phyloP scores from a whole-genome alignment of 2,797 vertebrate genomes.

The Anisognathus igniventris region DNA sequence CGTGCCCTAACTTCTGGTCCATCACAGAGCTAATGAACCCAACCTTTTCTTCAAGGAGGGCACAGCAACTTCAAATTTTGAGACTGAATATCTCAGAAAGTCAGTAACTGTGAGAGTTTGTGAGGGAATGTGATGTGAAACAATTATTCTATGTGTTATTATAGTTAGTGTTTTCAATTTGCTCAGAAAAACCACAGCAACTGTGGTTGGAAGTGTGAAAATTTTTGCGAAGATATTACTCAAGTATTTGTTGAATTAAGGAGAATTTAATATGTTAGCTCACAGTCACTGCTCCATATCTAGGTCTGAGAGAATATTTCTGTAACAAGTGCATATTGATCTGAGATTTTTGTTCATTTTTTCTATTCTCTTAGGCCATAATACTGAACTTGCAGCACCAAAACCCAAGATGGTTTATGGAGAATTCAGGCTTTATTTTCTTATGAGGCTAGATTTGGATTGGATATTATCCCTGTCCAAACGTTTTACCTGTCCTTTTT shows the following conservation, averaged over 20 bases:
- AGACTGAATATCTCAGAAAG: neutral
- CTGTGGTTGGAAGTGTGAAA: neutral
- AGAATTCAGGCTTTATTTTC: neutral
- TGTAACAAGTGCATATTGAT: neutral
- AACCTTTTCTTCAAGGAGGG: neutral
- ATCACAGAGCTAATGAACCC: neutral
- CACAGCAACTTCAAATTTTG: neutral
- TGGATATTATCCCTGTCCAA: neutral
- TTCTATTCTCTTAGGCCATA: neutral
- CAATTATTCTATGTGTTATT: neutral
- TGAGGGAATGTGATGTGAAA: neutral
- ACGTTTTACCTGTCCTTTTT: neutral
- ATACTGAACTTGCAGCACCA: neutral
- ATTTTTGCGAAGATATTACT: neutral
- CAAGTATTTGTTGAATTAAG: neutral
- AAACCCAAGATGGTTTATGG: neutral
- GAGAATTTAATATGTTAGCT: neutral
- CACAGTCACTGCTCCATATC: neutral
- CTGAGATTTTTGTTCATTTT: neutral
- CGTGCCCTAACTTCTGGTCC: neutral
- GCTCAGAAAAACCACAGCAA: neutral
- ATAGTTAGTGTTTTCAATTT: neutral
- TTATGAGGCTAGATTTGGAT: neutral
- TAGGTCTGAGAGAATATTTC: neutral
- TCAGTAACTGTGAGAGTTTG: neutral